These are phyloP conservation scores for Spodoptera exigua DNA, from an alignment of 2,888 invertebrate genomes.

Conservation along the genomic window DNA sequence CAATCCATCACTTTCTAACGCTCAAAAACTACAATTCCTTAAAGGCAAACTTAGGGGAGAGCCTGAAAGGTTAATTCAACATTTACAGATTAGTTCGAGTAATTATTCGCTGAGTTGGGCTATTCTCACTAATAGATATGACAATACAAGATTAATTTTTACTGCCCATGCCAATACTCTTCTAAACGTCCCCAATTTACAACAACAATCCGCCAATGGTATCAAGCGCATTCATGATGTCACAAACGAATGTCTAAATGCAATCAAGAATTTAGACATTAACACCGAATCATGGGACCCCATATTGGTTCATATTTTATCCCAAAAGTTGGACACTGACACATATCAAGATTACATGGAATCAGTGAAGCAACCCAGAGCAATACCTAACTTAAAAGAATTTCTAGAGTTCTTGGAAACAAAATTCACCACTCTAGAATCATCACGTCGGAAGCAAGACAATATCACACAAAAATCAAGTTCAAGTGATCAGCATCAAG, in stretches of 20 bases:
- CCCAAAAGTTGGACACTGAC: constrained; percentile 5
- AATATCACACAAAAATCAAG: constrained; percentile 1
- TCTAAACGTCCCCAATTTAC: background rate
- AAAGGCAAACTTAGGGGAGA: background rate
- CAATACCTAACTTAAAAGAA: background rate
- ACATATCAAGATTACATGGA: constrained; percentile 5
- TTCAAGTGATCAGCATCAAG: background rate
- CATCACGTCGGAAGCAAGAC: constrained; percentile 1
- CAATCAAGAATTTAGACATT: constrained; percentile 1
- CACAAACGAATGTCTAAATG: too few species aligned
- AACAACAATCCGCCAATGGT: constrained; percentile 6
- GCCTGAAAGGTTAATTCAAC: background rate
- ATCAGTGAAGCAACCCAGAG: background rate
- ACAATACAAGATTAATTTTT: background rate
- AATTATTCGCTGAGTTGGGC: background rate
- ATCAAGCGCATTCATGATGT: constrained; percentile 2
- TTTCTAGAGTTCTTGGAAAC: constrained; percentile 9
- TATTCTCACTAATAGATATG: background rate
- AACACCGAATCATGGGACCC: constrained; percentile 2
- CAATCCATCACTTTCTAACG: too few species aligned
- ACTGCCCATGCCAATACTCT: background rate
- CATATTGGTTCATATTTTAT: background rate
- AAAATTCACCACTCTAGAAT: constrained; percentile 6
- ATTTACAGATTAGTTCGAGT: background rate
- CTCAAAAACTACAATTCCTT: too few species aligned